A percentile compares a stretch with the other conserved stretches of the same genome.
These are phyloP conservation scores for Tinamus guttatus DNA, from an alignment of 2,113 vertebrate species.

Conservation along the genomic window DNA sequence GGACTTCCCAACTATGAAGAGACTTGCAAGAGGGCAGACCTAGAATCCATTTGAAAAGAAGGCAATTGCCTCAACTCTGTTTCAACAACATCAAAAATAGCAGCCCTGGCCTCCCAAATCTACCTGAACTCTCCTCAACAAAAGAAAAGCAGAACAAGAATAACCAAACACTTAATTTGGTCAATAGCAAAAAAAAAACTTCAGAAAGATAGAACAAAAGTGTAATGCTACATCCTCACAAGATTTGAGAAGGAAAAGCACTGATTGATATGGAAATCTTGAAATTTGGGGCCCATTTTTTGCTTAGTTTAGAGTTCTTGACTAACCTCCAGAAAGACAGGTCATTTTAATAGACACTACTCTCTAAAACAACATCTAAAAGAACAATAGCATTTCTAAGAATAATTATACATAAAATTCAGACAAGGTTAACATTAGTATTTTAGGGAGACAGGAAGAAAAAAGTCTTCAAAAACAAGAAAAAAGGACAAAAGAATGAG, in stretches of 20 bases:
- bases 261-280: not conserved
- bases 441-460: not conserved
- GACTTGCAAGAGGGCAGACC: not conserved
- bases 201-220: not conserved
- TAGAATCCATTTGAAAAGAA: not conserved
- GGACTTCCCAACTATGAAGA: not conserved
- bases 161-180: not conserved
- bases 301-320: not conserved
- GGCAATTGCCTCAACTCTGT: not conserved
- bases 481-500: fast-evolving
- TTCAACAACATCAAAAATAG: not conserved
- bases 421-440: not conserved
- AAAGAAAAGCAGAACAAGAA: not conserved
- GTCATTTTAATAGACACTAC: not conserved
- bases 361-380: not conserved
- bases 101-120: not conserved
- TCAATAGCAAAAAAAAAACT: not conserved
- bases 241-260: not conserved
- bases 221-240: not conserved
- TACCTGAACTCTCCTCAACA: not conserved
- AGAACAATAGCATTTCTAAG: constrained; percentile 18
- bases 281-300: not conserved
- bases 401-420: not conserved
- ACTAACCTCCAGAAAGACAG: not conserved
- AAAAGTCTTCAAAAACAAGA: not conserved